A percentile compares a stretch with the other conserved stretches of the same genome.
phyloP scores from a whole-genome alignment of 30 jellyfish, hydroid and myxozoan genomes.

The Chironex yamaguchii region DNA sequence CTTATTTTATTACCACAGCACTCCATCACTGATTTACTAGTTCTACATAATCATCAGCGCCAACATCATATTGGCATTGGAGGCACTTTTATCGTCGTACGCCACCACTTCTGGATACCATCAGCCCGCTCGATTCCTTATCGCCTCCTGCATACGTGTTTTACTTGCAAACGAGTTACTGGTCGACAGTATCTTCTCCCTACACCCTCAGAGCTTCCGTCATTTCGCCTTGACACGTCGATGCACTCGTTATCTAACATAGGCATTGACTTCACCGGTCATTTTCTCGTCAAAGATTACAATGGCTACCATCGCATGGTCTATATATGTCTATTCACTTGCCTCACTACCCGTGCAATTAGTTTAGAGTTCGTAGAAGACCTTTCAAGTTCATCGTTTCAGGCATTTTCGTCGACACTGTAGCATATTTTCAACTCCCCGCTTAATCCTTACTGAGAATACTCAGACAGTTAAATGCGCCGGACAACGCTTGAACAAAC shows the following conservation, averaged over 20 bases:
- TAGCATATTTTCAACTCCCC: slow-evolving; percentile 20
- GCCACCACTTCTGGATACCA: slow-evolving; percentile 50
- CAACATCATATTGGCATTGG: slow-evolving; percentile 1
- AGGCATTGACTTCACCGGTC: slow-evolving; percentile 2
- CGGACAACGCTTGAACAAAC: slow-evolving; percentile 11
- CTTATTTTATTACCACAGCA: slow-evolving; percentile 17
- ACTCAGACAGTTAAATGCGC: slow-evolving; percentile 44
- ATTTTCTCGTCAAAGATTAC: neutral
- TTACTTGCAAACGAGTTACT: slow-evolving; percentile 23
- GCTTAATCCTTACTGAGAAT: slow-evolving; percentile 15
- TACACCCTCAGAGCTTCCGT: slow-evolving; percentile 26
- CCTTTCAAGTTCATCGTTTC: no score
- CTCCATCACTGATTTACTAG: slow-evolving; percentile 9
- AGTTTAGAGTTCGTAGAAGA: no score
- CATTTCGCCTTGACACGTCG: neutral
- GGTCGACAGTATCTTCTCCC: slow-evolving; percentile 13
- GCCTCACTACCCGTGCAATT: no score
- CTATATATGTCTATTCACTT: no score
- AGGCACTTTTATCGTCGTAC: slow-evolving; percentile 1
- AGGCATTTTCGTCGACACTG: slow-evolving; percentile 53
- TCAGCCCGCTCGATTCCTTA: slow-evolving; percentile 30
- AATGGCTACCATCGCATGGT: neutral
- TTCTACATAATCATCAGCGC: slow-evolving; percentile 10
- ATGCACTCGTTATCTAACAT: neutral
- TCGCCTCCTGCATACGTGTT: slow-evolving; percentile 18